Evolutionary conservation across 1,140 invertebrate genomes (phyloP), one percentile per base, ranked within the genome.

Genomic region (Meteorus sp.): DNA sequence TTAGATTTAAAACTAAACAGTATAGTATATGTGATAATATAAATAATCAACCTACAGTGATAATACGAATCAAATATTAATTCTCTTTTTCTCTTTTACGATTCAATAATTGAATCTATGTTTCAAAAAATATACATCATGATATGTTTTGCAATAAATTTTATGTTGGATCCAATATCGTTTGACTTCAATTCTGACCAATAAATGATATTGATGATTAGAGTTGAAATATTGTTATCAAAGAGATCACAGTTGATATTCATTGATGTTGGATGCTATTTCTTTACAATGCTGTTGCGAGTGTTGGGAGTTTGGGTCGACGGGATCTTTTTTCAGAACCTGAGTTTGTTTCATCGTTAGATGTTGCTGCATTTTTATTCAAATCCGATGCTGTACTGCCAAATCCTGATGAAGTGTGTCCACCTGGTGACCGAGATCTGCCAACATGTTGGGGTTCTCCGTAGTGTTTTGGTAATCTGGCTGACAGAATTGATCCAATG

Each of bases 361-460:
- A 48, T 8, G 6, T 13, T 25, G 31, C n/a, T n/a, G 20, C 3
- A 39, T 17, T 47, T 31, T 27, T 58, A 27, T 73, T 67, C 3
- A 64, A 61, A 17, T 71, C 37, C 39, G 74, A 73, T 3, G 66
- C 64, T 13, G 66, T 67, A 47, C 73, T 78, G 47, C 70, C 72
- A 41, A 75, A 75, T 0, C 75, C 76, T 1, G 76, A 76, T 1
- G 75, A 74, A 1, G 59, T 61, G 19, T 69, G 71, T 13, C 31
- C 47, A 43, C 62, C 67, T 44, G 70, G 64, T 0, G 75, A 76
- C 1, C 66, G 58, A 39, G 70, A 65, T 41, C 67, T 69, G 0
- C 41, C 39, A 7, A 43, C 23, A 3, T 37, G 29, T 1, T 50
- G 9, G 9, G 27, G 4, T 9, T 29, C 27, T 29, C 23, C 0